A percentile compares a stretch with the other conserved stretches of the same genome.
phyloP scores from a whole-genome alignment of 1,140 invertebrate species.

The Drosophila obscura region DNA sequence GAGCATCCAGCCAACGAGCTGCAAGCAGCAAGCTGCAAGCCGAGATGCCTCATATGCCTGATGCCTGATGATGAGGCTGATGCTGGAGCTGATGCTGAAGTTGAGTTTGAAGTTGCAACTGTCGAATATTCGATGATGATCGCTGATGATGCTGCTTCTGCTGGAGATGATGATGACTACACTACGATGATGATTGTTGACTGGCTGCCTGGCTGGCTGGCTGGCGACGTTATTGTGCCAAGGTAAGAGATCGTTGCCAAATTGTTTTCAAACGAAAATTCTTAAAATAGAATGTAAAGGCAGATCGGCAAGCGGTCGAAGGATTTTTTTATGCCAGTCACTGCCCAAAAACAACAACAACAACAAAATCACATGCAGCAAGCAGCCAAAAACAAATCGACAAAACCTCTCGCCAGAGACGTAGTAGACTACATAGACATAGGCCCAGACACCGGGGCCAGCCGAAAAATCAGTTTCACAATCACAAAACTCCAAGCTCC shows the following conservation, averaged over 20 bases:
- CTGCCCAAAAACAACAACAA: slow-evolving; percentile 44
- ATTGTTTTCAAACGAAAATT: slow-evolving; percentile 61
- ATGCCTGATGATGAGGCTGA: slow-evolving; percentile 2
- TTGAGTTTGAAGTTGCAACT: slow-evolving; percentile 49
- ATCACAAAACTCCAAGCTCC: slow-evolving; percentile 24
- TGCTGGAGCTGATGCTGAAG: not conserved
- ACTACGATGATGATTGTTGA: slow-evolving; percentile 18
- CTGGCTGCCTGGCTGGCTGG: slow-evolving; percentile 15
- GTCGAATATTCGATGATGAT: slow-evolving; percentile 56
- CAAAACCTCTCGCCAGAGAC: slow-evolving; percentile 50
- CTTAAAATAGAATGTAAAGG: slow-evolving; percentile 64
- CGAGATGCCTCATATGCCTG: slow-evolving; percentile 1
- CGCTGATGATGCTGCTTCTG: slow-evolving; percentile 21
- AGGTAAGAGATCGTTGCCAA: slow-evolving; percentile 79
- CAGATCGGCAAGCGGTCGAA: slow-evolving; percentile 8
- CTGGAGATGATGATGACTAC: slow-evolving; percentile 21
- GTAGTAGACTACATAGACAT: not conserved
- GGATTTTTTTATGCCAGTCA: slow-evolving; percentile 76
- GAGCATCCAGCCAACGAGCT: slow-evolving; percentile 33
- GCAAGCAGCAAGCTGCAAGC: not conserved
- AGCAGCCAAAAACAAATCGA: slow-evolving; percentile 21
- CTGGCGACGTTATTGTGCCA: slow-evolving; percentile 75
- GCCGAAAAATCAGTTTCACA: slow-evolving; percentile 56
- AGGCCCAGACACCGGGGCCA: too few relatives aligned
- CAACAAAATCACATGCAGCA: slow-evolving; percentile 44